A percentile compares a stretch with the other conserved stretches of the same genome.
Evolutionary conservation across 2,113 vertebrate species (phyloP).

Genomic region (Festucalex cinctus): DNA sequence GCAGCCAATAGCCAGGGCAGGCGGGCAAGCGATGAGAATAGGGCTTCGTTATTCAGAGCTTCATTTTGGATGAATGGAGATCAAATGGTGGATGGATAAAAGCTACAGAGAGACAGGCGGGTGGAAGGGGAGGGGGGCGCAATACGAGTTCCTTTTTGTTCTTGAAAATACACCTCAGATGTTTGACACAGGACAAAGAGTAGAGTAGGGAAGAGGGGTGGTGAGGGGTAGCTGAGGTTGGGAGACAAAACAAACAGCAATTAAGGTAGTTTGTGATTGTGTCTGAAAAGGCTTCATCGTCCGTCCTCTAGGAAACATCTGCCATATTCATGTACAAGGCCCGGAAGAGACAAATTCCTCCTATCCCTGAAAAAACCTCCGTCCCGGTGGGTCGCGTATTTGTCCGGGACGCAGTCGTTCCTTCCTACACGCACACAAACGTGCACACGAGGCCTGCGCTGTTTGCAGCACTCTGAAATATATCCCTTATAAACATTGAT

Average conservation of each 20-base stretch:
- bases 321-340: conserved; percentile 64
- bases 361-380: conserved; percentile 56
- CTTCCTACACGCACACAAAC: conserved; percentile 4
- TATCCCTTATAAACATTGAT: conserved; percentile 68
- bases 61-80: conserved; percentile 30
- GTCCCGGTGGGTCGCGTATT: conserved; percentile 24
- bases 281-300: conserved; percentile 53
- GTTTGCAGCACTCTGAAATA: conserved; percentile 59
- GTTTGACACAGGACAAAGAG: conserved; percentile 47
- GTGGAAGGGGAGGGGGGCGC: conserved; percentile 41
- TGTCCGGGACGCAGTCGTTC: not conserved
- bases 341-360: conserved; percentile 67
- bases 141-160: conserved; percentile 61
- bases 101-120: conserved; percentile 49
- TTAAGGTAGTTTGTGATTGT: conserved; percentile 64
- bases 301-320: conserved; percentile 71
- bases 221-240: not conserved
- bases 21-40: conserved; percentile 42
- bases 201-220: not conserved
- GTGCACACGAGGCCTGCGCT: conserved; percentile 21
- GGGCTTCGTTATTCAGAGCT: not conserved
- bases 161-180: conserved; percentile 68
- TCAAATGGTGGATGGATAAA: conserved; percentile 61
- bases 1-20: conserved; percentile 58
- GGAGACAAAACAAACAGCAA: conserved; percentile 69